Percentiles rank a stretch among this genome's conserved stretches.
phyloP scores from a whole-genome alignment of 2,113 vertebrate species.

The Thamnophis sirtalis region DNA sequence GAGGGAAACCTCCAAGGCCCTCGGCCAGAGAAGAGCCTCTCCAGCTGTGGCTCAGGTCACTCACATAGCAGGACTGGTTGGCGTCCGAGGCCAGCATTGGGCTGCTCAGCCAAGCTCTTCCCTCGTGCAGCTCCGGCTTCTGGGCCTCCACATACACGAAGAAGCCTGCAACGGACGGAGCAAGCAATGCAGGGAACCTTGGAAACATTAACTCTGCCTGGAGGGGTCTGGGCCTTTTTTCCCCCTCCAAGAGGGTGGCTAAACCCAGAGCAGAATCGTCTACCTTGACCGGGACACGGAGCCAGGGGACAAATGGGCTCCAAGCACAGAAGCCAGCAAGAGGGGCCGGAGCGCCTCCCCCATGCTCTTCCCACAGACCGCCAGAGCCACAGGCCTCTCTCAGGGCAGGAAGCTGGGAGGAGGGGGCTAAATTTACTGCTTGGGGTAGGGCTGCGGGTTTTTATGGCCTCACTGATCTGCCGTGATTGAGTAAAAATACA shows the following conservation, averaged over 20 bases:
- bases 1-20: not conserved
- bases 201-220: not conserved
- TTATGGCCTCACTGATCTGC: not conserved
- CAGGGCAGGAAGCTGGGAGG: not conserved
- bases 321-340: not conserved
- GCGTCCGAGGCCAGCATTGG: constrained; percentile 9
- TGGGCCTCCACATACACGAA: constrained; percentile 7
- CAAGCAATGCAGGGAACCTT: not conserved
- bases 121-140: fast-evolving
- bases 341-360: not conserved
- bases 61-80: constrained; percentile 44
- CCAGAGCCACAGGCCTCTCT: not conserved
- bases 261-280: fast-evolving
- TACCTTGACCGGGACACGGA: too few relatives aligned
- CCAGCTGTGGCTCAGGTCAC: constrained; percentile 9
- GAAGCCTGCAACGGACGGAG: constrained; percentile 34
- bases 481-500: not conserved
- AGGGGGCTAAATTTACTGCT: not conserved
- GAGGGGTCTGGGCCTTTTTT: fast-evolving
- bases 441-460: not conserved
- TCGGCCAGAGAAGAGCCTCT: not conserved
- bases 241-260: fast-evolving
- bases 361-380: too few relatives aligned
- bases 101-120: constrained; percentile 33
- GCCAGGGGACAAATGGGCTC: not conserved